Evolutionary conservation across 53 echinoderm and acorn worm genomes (phyloP).

Genomic region (Holothuria scabra): DNA sequence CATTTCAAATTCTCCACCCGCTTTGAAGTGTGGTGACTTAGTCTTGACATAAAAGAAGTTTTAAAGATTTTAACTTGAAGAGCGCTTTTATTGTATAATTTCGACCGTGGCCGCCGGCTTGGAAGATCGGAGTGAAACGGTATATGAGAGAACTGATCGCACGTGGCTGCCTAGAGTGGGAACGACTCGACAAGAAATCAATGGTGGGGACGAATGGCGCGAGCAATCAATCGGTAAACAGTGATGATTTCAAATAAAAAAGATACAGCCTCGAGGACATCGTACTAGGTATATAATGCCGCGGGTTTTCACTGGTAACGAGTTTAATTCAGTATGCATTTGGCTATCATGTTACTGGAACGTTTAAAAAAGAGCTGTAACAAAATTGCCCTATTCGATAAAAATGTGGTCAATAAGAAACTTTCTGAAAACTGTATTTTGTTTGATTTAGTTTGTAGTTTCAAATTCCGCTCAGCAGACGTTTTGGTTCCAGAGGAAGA

Average conservation of each 20-base stretch:
- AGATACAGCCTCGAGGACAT: conserved; percentile 33
- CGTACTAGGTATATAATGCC: conserved; percentile 30
- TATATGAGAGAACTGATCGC: conserved; percentile 18
- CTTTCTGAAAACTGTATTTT: conserved; percentile 22
- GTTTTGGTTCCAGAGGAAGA: conserved; percentile 1
- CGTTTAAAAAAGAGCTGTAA: conserved; percentile 23
- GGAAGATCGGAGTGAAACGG: conserved; percentile 40
- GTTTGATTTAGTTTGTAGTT: conserved; percentile 30
- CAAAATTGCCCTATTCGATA: no score
- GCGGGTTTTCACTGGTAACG: conserved; percentile 28
- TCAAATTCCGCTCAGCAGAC: conserved; percentile 4
- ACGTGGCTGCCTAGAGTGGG: conserved; percentile 28
- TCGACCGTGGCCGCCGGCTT: conserved; percentile 44
- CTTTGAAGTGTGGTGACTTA: conserved; percentile 34
- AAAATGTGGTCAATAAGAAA: no score
- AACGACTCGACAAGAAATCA: conserved; percentile 27
- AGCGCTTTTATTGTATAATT: conserved; percentile 43
- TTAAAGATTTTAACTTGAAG: conserved; percentile 18
- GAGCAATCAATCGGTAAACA: conserved; percentile 41
- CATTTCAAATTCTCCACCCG: neutral
- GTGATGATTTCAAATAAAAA: conserved; percentile 21
- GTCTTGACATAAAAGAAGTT: conserved; percentile 19
- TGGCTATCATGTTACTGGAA: conserved; percentile 36
- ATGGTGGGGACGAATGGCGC: conserved; percentile 18
- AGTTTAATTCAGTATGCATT: conserved; percentile 44